Conservation (phyloP, 2,113 vertebrate species). For the Aldabrachelys gigantea region DNA sequence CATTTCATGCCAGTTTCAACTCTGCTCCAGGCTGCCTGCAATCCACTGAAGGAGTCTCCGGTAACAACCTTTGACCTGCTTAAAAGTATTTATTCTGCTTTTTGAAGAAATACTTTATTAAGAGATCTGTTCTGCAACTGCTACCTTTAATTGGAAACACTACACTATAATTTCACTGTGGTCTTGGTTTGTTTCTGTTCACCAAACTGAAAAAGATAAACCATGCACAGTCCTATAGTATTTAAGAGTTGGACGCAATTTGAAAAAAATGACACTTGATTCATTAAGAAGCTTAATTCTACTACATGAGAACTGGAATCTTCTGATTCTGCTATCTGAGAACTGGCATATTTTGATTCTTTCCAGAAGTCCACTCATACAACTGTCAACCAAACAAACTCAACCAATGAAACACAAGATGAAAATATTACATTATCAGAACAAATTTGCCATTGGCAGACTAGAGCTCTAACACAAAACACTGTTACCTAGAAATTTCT, state of each 20-base stretch:
- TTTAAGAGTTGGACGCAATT: background rate
- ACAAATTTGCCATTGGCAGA: background rate
- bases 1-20: background rate
- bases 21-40: background rate
- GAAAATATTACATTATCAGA: slow-evolving; percentile 37
- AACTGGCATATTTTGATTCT: background rate
- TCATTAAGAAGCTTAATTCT: slow-evolving; percentile 11
- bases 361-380: slow-evolving; percentile 11
- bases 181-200: background rate
- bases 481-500: background rate
- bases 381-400: slow-evolving; percentile 38
- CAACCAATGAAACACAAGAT: slow-evolving; percentile 32
- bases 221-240: background rate
- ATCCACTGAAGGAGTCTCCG: background rate
- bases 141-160: background rate
- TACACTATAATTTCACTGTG: background rate
- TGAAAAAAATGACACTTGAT: background rate
- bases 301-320: background rate
- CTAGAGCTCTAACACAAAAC: background rate
- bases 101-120: background rate
- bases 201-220: slow-evolving; percentile 6
- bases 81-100: background rate
- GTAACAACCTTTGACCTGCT: background rate
- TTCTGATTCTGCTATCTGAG: background rate
- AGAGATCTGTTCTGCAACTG: background rate